Base-by-base conservation (phyloP, 2,888 invertebrate genomes). In the Amphimallon solstitiale region DNA sequence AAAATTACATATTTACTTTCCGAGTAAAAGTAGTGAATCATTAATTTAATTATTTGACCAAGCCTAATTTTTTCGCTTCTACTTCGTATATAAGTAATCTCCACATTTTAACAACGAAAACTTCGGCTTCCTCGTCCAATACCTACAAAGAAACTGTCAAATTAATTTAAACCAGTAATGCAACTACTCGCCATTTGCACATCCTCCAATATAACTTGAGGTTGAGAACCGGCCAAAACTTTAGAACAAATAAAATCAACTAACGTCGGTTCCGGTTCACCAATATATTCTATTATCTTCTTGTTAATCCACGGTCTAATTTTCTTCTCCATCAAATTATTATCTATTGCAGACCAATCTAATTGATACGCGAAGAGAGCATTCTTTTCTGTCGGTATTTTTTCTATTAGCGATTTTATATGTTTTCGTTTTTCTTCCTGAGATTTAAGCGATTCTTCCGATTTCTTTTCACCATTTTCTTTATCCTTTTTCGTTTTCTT, bases 31-130 rank as follows among this genome's bases (percentile, higher is more conserved):
- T 54, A 29, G 15, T 52, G 52, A 37, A 54, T 43, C 15, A 45
- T 46, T 21, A 54, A 40, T 54, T 45, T 35, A 35, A 61, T 84
- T 86, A 88, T 85, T 92, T 93, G 75, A 91, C 91, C 82, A 96
- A 87, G 72, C 97, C 97, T 81, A 93, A 88, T 83, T 97, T 97
- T 85, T 98, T 98, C 65, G 98, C 97, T 87, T 99, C 98, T 75
- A 98, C 95, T 89, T 99, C 99, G 85, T 98, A 99, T 77, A 99
- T 98, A 71, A 99, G 88, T 78, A 99, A 88, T 74, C 99, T 89
- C 99, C 99, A 99, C 97, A 99, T 97, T 89, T 99, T 99, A 71
- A 99, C 97, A 76, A 99, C 98, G 86, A 99, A 99, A 73, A 98
- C 97, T 85, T 99, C 98, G 2, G 99, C 99, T 84, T 99, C 99